phyloP scores from a whole-genome alignment of 2,113 vertebrate genomes.

The Eidolon helvum region DNA sequence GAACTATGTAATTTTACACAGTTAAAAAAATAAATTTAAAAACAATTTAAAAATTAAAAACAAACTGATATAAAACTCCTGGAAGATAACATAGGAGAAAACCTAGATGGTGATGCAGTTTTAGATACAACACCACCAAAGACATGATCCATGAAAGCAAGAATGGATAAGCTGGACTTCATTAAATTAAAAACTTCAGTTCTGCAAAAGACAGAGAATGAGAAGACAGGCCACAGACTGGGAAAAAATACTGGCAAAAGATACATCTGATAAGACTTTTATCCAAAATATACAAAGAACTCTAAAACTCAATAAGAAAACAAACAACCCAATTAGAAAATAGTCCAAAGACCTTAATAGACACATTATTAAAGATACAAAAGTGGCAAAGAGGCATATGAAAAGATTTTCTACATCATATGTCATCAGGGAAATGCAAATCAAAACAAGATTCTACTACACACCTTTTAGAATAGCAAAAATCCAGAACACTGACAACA shows the following conservation, averaged over 20 bases:
- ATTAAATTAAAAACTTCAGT: not conserved
- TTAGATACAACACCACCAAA: not conserved
- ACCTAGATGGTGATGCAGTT: not conserved
- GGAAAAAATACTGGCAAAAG: not conserved
- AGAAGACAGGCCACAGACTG: not conserved
- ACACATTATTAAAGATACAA: not conserved
- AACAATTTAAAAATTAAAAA: not conserved
- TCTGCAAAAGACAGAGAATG: not conserved
- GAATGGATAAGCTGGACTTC: not conserved
- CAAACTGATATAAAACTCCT: not conserved
- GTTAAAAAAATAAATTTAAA: slow-evolving; percentile 18
- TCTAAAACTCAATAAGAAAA: not conserved
- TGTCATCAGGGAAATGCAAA: not conserved
- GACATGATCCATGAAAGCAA: not conserved
- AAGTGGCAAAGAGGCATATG: too few species aligned
- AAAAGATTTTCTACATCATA: not conserved
- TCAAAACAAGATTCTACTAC: not conserved
- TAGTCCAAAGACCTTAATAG: not conserved
- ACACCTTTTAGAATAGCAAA: not conserved
- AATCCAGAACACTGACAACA: not conserved
- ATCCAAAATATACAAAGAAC: not conserved
- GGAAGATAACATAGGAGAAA: not conserved
- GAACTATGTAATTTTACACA: not conserved
- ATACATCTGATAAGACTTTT: not conserved
- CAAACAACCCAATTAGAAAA: not conserved